Evolutionary conservation across 1,140 invertebrate genomes (phyloP).

Genomic region (Megathymus violae): DNA sequence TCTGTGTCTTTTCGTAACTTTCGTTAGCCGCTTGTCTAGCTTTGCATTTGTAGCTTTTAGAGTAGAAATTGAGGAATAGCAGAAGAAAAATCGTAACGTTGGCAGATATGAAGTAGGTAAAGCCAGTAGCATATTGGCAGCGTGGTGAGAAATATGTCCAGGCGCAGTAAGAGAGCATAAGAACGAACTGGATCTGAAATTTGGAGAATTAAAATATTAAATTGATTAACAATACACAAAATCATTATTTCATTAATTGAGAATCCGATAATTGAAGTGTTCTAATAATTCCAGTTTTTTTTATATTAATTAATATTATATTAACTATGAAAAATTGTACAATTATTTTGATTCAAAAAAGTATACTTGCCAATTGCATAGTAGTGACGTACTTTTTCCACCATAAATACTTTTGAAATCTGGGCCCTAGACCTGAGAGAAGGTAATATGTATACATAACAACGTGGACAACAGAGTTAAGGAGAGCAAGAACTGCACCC

Average conservation of each 20-base stretch:
- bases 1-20: conserved; percentile 54
- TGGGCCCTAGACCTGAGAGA: conserved; percentile 91
- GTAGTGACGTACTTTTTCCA: conserved; percentile 96
- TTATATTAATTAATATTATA: too few species aligned
- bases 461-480: conserved; percentile 89
- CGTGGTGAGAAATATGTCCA: conserved; percentile 88
- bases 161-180: conserved; percentile 88
- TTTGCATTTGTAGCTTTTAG: conserved; percentile 88
- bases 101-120: conserved; percentile 86
- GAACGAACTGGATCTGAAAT: conserved; percentile 89
- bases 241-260: too few species aligned
- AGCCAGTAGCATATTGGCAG: conserved; percentile 89
- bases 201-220: too few species aligned
- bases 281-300: too few species aligned
- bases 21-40: conserved; percentile 53
- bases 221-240: too few species aligned
- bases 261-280: too few species aligned
- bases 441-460: conserved; percentile 95
- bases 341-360: conserved; percentile 9
- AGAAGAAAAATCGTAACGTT: conserved; percentile 91
- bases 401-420: conserved; percentile 94
- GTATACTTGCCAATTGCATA: conserved; percentile 89
- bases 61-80: conserved; percentile 95
- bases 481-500: conserved; percentile 84
- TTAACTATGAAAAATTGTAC: too few species aligned